These are phyloP conservation scores for Brenthis ino DNA, from an alignment of 2,888 invertebrate genomes.

Conservation along the genomic window DNA sequence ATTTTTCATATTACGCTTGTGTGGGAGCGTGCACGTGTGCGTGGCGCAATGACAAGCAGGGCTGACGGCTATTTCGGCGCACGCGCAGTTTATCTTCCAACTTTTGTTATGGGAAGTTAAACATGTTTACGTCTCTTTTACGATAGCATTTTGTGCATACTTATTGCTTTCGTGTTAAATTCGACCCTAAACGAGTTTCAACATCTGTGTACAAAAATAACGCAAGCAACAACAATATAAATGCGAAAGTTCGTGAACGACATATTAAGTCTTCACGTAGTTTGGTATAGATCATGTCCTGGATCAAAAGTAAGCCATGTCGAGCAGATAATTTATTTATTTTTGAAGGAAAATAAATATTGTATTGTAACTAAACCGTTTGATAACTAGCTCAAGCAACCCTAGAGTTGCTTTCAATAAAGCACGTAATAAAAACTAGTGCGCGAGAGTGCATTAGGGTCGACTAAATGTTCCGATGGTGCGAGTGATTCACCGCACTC, in stretches of 20 bases:
- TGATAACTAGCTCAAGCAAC: constrained; percentile 40
- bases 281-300: too few relatives aligned
- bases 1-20: constrained; percentile 3
- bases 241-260: too few relatives aligned
- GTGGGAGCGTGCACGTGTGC: constrained; percentile 21
- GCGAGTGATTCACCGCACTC: constrained; percentile 25
- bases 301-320: too few relatives aligned
- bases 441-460: constrained; percentile 55
- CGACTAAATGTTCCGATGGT: constrained; percentile 45
- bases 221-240: background rate
- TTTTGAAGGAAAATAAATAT: too few relatives aligned
- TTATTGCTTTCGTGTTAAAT: background rate
- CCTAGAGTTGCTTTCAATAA: constrained; percentile 52
- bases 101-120: constrained; percentile 39
- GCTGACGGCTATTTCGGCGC: constrained; percentile 57
- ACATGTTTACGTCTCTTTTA: constrained; percentile 23
- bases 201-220: background rate
- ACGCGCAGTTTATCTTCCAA: constrained; percentile 62
- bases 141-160: background rate
- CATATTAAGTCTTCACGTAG: too few relatives aligned
- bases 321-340: too few relatives aligned
- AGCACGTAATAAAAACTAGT: constrained; percentile 48
- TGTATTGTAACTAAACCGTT: too few relatives aligned
- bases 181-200: background rate
- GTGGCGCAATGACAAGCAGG: constrained; percentile 50